phyloP scores from a whole-genome alignment of 2,113 vertebrate genomes.

The Hyperoodon ampullatus region DNA sequence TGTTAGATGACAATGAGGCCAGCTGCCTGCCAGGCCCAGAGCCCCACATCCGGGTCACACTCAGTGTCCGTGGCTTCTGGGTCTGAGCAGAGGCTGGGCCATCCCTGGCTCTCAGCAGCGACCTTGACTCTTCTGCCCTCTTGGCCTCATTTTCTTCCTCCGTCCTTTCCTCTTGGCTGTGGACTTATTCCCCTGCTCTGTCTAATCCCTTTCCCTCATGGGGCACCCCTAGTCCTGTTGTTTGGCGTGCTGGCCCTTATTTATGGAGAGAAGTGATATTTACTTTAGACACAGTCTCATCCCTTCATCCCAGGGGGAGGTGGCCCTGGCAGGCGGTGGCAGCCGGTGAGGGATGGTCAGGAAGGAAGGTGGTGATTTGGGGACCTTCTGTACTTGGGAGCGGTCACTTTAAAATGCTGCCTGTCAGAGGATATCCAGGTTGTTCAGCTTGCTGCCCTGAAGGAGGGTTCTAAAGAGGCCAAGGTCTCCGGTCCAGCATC shows the following conservation, averaged over 20 bases:
- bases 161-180: neutral
- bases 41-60: neutral
- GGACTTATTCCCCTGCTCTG: neutral
- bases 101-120: neutral
- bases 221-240: neutral
- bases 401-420: conserved; percentile 62
- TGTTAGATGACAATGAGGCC: neutral
- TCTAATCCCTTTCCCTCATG: neutral
- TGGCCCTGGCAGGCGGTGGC: neutral
- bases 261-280: neutral
- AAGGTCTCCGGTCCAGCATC: conserved; percentile 59
- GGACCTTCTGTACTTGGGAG: neutral
- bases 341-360: neutral
- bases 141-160: neutral
- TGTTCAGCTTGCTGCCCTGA: conserved; percentile 73
- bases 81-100: neutral
- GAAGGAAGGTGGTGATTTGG: neutral
- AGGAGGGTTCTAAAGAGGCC: conserved; percentile 72
- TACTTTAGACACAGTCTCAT: neutral
- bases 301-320: neutral
- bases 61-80: no score
- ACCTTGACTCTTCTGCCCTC: neutral
- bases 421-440: conserved; percentile 48
- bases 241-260: neutral
- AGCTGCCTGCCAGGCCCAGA: neutral